A percentile compares a stretch with the other conserved stretches of the same genome.
These are phyloP conservation scores for Lophotriccus pileatus DNA, from an alignment of 2,797 vertebrate genomes.

Conservation along the genomic window DNA sequence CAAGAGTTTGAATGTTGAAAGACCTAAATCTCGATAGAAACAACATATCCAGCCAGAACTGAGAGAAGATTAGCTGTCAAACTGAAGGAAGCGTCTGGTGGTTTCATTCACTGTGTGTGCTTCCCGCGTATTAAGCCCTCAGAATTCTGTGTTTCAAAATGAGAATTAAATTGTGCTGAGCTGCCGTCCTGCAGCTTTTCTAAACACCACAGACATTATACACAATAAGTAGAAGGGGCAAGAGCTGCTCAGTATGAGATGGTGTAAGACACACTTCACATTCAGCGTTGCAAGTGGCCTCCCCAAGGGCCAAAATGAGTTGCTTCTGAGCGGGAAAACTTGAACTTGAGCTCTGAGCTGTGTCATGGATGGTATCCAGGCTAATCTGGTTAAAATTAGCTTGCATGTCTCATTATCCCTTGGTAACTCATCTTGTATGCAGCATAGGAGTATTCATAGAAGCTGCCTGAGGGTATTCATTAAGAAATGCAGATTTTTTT, in stretches of 20 bases:
- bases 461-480: background rate
- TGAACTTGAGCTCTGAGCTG: background rate
- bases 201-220: rapidly evolving
- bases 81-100: background rate
- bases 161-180: background rate
- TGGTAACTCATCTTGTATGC: background rate
- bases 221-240: background rate
- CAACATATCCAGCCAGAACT: background rate
- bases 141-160: background rate
- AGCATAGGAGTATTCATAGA: background rate
- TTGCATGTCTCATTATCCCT: background rate
- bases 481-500: background rate
- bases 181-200: background rate
- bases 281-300: background rate
- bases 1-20: background rate
- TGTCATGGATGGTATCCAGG: background rate
- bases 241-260: background rate
- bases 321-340: background rate
- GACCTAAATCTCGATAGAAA: background rate
- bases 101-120: background rate
- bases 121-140: background rate
- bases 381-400: background rate
- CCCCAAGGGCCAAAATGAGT: background rate
- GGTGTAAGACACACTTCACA: background rate
- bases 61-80: background rate